Evolutionary conservation across 2,888 invertebrate genomes (phyloP).

Genomic region (Proisotoma minuta): DNA sequence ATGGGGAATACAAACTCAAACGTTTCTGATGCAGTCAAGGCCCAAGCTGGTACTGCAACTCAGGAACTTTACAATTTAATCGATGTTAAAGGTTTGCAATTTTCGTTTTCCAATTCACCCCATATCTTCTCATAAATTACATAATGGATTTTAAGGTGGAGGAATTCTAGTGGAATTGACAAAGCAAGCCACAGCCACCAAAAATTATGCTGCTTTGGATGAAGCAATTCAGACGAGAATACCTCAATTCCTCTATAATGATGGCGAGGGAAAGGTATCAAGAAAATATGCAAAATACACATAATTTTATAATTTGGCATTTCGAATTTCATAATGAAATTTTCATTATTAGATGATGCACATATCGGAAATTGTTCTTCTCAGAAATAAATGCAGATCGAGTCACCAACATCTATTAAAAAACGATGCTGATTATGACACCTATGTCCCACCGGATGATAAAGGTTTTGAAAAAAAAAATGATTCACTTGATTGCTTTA

Average conservation of each 20-base stretch:
- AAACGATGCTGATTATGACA: slow-evolving; percentile 46
- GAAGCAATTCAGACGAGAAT: slow-evolving; percentile 87
- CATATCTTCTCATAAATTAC: not conserved
- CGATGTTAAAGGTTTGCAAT: slow-evolving; percentile 70
- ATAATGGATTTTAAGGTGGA: slow-evolving; percentile 70
- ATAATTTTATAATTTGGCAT: too few species aligned
- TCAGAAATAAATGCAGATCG: slow-evolving; percentile 78
- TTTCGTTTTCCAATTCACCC: not conserved
- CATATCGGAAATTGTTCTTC: slow-evolving; percentile 77
- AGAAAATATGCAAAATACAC: too few species aligned
- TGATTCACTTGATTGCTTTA: not conserved
- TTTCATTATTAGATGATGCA: too few species aligned
- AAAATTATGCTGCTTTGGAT: slow-evolving; percentile 86
- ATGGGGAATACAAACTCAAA: slow-evolving; percentile 58
- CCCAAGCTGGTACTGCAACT: slow-evolving; percentile 75
- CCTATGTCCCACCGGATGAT: slow-evolving; percentile 42
- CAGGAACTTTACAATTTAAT: slow-evolving; percentile 82
- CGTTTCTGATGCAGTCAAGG: slow-evolving; percentile 90
- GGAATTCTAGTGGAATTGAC: slow-evolving; percentile 90
- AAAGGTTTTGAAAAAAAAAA: slow-evolving; percentile 32
- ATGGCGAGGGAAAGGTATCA: slow-evolving; percentile 86
- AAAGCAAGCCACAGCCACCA: slow-evolving; percentile 83
- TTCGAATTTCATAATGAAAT: too few species aligned
- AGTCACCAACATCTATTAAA: slow-evolving; percentile 63
- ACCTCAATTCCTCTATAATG: slow-evolving; percentile 87